These are phyloP conservation scores for Anguilla obscura DNA, from an alignment of 2,797 vertebrate species.

Conservation along the genomic window DNA sequence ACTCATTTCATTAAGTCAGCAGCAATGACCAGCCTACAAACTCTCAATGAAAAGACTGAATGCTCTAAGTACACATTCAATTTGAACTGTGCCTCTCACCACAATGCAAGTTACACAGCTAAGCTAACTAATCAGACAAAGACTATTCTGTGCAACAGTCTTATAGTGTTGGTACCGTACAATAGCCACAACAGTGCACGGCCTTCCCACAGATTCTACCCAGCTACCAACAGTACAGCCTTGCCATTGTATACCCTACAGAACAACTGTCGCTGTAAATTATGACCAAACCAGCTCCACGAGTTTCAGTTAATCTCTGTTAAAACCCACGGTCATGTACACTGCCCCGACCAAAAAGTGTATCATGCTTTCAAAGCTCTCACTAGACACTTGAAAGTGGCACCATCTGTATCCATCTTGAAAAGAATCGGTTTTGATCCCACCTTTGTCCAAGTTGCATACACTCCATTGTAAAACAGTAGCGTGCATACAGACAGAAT, in stretches of 20 bases:
- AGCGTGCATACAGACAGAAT: too few species aligned
- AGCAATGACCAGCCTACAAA: background rate
- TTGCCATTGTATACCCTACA: background rate
- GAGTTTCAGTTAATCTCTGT: background rate
- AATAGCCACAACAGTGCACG: background rate
- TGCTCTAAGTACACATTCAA: background rate
- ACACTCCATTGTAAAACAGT: background rate
- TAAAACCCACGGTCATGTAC: background rate
- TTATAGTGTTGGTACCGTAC: background rate
- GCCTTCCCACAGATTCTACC: background rate
- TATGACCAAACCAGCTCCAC: background rate
- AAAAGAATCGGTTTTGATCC: background rate
- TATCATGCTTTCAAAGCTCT: background rate
- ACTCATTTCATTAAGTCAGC: background rate
- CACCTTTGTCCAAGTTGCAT: background rate
- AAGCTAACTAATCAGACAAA: background rate
- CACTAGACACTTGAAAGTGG: background rate
- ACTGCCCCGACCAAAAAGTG: background rate
- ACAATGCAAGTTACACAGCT: background rate
- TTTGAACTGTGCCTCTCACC: background rate
- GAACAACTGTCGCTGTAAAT: background rate
- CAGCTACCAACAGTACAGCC: background rate
- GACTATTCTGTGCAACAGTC: background rate
- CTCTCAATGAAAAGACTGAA: background rate
- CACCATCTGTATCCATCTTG: background rate